Evolutionary conservation across 2,888 invertebrate genomes (phyloP).

Genomic region (Neocrepidodera transversa): DNA sequence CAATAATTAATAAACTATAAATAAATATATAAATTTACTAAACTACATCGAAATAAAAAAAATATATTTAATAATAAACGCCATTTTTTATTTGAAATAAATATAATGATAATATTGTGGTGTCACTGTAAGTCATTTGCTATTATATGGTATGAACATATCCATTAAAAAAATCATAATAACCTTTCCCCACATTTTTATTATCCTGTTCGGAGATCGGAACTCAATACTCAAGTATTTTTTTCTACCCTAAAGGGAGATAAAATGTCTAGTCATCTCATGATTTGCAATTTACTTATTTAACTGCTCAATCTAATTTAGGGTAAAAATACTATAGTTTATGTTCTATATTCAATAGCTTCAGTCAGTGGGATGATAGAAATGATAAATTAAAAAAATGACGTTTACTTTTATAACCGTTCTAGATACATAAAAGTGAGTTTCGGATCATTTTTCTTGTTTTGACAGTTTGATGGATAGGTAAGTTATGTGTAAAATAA

Average conservation of each 20-base stretch:
- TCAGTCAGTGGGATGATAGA: background rate
- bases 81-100: too few species aligned
- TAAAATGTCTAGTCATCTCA: background rate
- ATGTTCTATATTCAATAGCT: background rate
- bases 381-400: background rate
- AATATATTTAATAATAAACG: too few species aligned
- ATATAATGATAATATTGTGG: too few species aligned
- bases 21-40: too few species aligned
- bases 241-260: background rate
- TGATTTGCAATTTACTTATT: background rate
- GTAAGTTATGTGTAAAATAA: too few species aligned
- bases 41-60: too few species aligned
- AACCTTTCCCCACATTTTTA: background rate
- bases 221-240: background rate
- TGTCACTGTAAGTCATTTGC: too few species aligned
- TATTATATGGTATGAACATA: too few species aligned
- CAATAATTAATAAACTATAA: too few species aligned
- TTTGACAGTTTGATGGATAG: background rate
- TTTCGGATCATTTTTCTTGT: background rate
- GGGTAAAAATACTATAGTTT: background rate
- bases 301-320: background rate
- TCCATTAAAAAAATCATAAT: too few species aligned
- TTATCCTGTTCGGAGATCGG: background rate
- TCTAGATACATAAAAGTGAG: background rate
- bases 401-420: background rate